A percentile compares a stretch with the other conserved stretches of the same genome.
phyloP scores from a whole-genome alignment of 1,140 invertebrate genomes.

The Drosophila saltans region DNA sequence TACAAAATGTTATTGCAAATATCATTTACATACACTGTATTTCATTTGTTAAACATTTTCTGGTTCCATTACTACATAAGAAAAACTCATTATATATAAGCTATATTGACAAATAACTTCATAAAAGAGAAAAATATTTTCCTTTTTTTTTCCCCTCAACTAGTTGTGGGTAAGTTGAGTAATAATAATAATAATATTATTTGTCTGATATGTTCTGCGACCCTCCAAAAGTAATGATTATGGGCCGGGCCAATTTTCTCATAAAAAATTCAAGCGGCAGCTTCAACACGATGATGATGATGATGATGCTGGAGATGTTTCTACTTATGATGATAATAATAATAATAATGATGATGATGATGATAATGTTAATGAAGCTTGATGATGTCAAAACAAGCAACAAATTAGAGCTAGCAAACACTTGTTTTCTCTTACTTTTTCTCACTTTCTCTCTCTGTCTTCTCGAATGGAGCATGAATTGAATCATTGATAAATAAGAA shows the following conservation, averaged over 20 bases:
- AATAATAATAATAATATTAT: slow-evolving; percentile 8
- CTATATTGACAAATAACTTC: slow-evolving; percentile 66
- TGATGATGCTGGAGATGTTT: background rate
- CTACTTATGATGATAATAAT: background rate
- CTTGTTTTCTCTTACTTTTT: slow-evolving; percentile 24
- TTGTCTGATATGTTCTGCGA: background rate
- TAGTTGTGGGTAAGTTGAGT: slow-evolving; percentile 1
- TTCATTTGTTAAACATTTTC: background rate
- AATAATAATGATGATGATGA: background rate
- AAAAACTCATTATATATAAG: slow-evolving; percentile 29
- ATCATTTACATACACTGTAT: background rate
- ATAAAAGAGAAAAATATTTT: slow-evolving; percentile 38
- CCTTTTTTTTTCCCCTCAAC: background rate
- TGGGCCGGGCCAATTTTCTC: slow-evolving; percentile 70
- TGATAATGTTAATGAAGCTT: slow-evolving; percentile 33
- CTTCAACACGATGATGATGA: slow-evolving; percentile 36
- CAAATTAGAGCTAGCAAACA: slow-evolving; percentile 69
- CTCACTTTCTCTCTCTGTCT: background rate
- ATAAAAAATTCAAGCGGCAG: slow-evolving; percentile 76
- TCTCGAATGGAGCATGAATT: slow-evolving; percentile 48
- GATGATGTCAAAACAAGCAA: slow-evolving; percentile 76
- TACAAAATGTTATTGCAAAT: background rate
- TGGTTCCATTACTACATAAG: background rate
- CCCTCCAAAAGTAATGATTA: slow-evolving; percentile 62
- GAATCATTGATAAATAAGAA: slow-evolving; percentile 65